Percentiles rank a stretch among this genome's conserved stretches.
phyloP scores from a whole-genome alignment of 1,140 invertebrate species.

The Meloidogyne hapla region DNA sequence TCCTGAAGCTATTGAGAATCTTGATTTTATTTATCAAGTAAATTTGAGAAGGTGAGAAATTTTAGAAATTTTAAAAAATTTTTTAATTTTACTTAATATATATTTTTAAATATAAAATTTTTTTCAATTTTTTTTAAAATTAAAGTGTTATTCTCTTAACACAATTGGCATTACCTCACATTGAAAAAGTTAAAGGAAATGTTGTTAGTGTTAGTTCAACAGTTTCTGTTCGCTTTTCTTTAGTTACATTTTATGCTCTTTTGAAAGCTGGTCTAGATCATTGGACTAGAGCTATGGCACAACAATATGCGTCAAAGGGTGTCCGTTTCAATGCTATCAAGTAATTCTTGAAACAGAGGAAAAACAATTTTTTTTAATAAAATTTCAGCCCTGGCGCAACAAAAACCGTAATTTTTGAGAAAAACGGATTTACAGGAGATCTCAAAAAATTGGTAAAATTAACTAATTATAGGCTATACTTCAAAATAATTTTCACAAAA shows the following conservation, averaged over 20 bases:
- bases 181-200: constrained; percentile 47
- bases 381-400: constrained; percentile 13
- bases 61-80: not conserved
- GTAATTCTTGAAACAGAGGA: constrained; percentile 8
- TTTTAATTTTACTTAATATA: not conserved
- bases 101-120: no score
- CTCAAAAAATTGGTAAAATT: constrained; percentile 1
- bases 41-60: constrained; percentile 32
- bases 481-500: no score
- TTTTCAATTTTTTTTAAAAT: constrained; percentile 13
- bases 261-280: constrained; percentile 34
- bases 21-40: constrained; percentile 39
- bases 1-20: constrained; percentile 30
- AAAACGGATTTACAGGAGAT: constrained; percentile 11
- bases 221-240: not conserved
- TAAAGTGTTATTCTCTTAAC: constrained; percentile 37
- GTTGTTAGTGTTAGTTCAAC: constrained; percentile 44
- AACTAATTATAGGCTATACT: not conserved
- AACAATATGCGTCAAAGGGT: constrained; percentile 23
- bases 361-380: not conserved
- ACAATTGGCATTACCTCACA: constrained; percentile 46
- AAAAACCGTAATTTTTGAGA: constrained; percentile 7
- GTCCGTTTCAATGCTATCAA: constrained; percentile 31
- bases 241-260: constrained; percentile 16
- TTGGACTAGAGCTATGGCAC: constrained; percentile 30